Base-by-base conservation (phyloP, 2,888 invertebrate species). In the Linhomoeus sp. region DNA sequence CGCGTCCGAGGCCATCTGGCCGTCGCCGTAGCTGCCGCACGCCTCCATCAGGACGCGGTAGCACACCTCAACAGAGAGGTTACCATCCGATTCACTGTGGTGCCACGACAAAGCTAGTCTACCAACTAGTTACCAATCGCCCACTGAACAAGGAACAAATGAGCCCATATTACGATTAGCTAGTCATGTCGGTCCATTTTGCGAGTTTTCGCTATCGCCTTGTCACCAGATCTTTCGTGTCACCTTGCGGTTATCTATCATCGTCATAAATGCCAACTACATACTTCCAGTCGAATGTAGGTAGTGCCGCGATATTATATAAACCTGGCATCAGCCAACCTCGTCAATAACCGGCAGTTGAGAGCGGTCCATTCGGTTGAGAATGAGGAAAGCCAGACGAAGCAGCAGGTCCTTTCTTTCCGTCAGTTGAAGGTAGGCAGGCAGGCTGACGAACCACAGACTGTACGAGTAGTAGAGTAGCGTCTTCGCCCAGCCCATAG, bases 11-110 rank as follows among this genome's bases (percentile, higher is more conserved):
- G 97, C 94, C 58, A 97, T 70, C 48, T 87, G 80, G 0, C 97
- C 94, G 62, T 86, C 76, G 48, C 84, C 83, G 65, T 90, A 84
- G 7, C 56, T 54, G 20, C 94, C 90, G 69, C 94, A 97, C 24
- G 97, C 73, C 68, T 94, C 90, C 85, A 97, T 90, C 79, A 97
- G 82, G 45, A 92, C 82, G 50, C 97, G 76, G 68, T 92, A 97
- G 70, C 94, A 94, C 45, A 94, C 26, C 41, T 41, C 26, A 7
- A 23, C 7, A n/a, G 38, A 38, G 12, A 7, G 38, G 19, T 84
- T 80, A n/a, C n/a, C n/a, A n/a, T n/a, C n/a, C n/a, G n/a, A n/a
- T n/a, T n/a, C n/a, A n/a, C n/a, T n/a, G n/a, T n/a, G n/a, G n/a
- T n/a, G n/a, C n/a, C n/a, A n/a, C n/a, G n/a, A n/a, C n/a, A n/a